Base-by-base conservation (phyloP, 2,797 vertebrate species). In the Anisognathus igniventris region DNA sequence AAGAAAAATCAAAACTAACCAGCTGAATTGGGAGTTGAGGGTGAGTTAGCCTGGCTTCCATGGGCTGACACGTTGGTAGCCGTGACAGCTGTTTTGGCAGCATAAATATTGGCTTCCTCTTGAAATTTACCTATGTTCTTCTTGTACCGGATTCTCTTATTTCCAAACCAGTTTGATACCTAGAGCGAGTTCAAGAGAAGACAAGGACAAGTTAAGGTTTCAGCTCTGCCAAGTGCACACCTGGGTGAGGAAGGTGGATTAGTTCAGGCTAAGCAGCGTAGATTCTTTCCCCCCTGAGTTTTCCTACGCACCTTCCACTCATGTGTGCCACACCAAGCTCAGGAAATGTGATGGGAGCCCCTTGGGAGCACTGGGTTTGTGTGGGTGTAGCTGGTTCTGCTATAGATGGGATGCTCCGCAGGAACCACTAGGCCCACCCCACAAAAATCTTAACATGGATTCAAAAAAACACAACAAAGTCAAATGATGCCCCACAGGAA, bases 161-260 rank as follows among this genome's bases (percentile, higher is more conserved):
- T 99, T 98, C 99, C 99, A 98, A 99, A 99, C 99, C 99, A 99
- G 99, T 99, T 99, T 98, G 99, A 99, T 98, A 99, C 99, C 99
- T 99, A 97, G 92, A 94, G 90, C 0, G 4, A 96, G 92, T 97
- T 91, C 53, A 91, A 97, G 60, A 97, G 73, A 96, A 95, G 84
- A 96, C 14, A 96, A 66, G 93, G 35, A 47, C 1, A 39, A 58
- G 1, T 98, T 95, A 96, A 79, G 3, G 18, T 56, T 88, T 90
- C 10, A 3, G 79, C 53, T 92, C 77, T 24, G 15, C 42, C 12
- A 42, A 47, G 50, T 3, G 19, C 2, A 7, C 60, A 7, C 68
- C 44, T 86, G 44, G n/a, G 45, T 73, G 71, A 91, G 64, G 61
- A 95, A 89, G 27, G 56, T 19, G 22, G n/a, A 37, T 60, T 28